Evolutionary conservation across 1,140 invertebrate genomes (phyloP).

Genomic region (Scaptodrosophila lebanonensis): DNA sequence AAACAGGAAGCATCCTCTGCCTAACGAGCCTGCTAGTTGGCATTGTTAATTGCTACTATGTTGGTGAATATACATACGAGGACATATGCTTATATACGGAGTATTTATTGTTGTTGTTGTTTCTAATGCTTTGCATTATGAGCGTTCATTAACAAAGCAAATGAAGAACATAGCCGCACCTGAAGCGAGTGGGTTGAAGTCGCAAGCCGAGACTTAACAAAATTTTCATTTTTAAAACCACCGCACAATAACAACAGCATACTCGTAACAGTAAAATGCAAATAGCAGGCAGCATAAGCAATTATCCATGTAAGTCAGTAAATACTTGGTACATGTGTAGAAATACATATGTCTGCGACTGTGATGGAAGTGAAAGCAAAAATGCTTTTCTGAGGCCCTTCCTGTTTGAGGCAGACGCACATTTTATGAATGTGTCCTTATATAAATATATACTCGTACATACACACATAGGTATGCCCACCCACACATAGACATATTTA

Average conservation of each 20-base stretch:
- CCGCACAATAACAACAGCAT: constrained; percentile 23
- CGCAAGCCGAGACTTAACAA: constrained; percentile 52
- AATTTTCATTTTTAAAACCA: constrained; percentile 58
- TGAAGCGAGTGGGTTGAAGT: constrained; percentile 41
- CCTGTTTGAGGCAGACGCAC: no score
- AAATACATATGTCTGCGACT: no score
- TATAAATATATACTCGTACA: background rate
- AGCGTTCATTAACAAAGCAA: constrained; percentile 69
- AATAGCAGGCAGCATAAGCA: no score
- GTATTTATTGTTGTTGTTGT: constrained; percentile 40
- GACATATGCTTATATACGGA: background rate
- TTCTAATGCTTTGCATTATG: constrained; percentile 66
- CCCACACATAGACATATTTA: constrained; percentile 5
- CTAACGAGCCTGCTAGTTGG: constrained; percentile 40
- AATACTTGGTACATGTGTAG: no score
- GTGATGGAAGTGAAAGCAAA: constrained; percentile 45
- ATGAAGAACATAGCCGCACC: constrained; percentile 38
- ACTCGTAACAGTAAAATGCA: constrained; percentile 2
- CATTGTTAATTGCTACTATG: constrained; percentile 52
- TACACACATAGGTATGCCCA: constrained; percentile 8
- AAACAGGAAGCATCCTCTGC: constrained; percentile 56
- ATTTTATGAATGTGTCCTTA: no score
- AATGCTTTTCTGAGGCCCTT: no score
- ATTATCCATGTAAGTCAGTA: no score
- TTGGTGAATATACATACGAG: constrained; percentile 4